Base-by-base conservation (phyloP, 2,797 vertebrate genomes). In the Otolemur crassicaudatus region DNA sequence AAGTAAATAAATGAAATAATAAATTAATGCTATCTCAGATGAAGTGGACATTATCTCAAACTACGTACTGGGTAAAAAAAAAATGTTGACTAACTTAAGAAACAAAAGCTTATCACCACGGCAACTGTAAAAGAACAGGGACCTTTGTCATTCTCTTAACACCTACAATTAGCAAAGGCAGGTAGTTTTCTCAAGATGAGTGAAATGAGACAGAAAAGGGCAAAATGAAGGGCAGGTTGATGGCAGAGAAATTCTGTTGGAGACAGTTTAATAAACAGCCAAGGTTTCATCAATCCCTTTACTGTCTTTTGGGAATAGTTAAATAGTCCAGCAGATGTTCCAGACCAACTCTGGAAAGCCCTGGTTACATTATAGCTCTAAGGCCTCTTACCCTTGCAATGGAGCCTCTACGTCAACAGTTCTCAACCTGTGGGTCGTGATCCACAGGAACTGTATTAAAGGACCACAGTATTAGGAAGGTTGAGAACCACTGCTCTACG, bases 1-100 rank as follows among this genome's bases (percentile, higher is more conserved):
- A 92, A 87, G 77, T 58, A 94, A 90, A 88, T 85, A 93, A 82
- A 60, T 83, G 31, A 87, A 83, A 7, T 72, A 70, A 16, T 80
- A 81, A 90, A 61, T 73, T 80, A 76, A 67, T 77, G 20, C 25
- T 75, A 34, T 77, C 90, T 90, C 79, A 91, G 53, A 88, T 23
- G 29, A 72, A 4, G 70, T 56, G n/a, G 72, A 67, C 72, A 91
- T 60, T 77, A 72, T 65, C 40, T 82, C 88, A 84, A 63, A 93
- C 63, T 31, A 27, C 84, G 72, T 27, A 72, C 40, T 75, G 56
- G 80, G 72, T 91, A 49, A 73, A 86, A 53, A 53, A 49, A 53
- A 75, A 29, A 91, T 34, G 25, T 17, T 93, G 49, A 69, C 73
- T 25, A 69, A 77, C 34, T 43, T 67, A 14, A 91, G 77, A 95